phyloP scores from a whole-genome alignment of 1,140 invertebrate genomes.

The Holotrichia oblita region DNA sequence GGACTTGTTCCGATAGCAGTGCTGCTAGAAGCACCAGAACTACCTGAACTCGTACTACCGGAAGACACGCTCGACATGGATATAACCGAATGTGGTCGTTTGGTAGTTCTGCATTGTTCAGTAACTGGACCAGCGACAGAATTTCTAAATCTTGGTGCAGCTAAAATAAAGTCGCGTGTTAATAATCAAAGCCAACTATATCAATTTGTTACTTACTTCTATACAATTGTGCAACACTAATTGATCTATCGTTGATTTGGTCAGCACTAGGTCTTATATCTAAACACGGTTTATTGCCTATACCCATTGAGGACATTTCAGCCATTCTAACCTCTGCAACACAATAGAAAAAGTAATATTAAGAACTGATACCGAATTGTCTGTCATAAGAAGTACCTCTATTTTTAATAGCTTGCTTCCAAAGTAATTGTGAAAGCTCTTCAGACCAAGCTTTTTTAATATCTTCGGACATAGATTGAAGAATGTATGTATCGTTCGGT shows the following conservation, averaged over 20 bases:
- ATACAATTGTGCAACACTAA: conserved; percentile 77
- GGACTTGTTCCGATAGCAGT: conserved; percentile 44
- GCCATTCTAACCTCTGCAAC: conserved; percentile 78
- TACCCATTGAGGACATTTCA: conserved; percentile 91
- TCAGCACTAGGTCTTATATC: conserved; percentile 86
- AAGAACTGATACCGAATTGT: not conserved
- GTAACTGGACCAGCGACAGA: conserved; percentile 74
- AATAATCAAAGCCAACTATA: not conserved
- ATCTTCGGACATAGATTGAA: conserved; percentile 81
- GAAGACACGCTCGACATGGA: conserved; percentile 76
- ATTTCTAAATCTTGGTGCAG: conserved; percentile 78
- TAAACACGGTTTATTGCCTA: conserved; percentile 87
- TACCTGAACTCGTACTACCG: conserved; percentile 70
- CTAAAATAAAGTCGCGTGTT: conserved; percentile 50
- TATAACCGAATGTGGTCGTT: conserved; percentile 84
- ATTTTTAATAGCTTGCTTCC: conserved; percentile 93
- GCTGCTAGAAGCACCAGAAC: conserved; percentile 59
- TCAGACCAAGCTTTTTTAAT: conserved; percentile 86
- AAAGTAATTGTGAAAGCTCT: conserved; percentile 88
- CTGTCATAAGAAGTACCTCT: conserved; percentile 71
- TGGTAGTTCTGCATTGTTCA: conserved; percentile 71
- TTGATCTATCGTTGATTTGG: conserved; percentile 85
- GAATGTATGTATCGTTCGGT: conserved; percentile 84
- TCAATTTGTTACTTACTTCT: conserved; percentile 69
- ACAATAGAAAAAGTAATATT: conserved; percentile 46